These are phyloP conservation scores for Anoplopoma fimbria DNA, from an alignment of 2,113 vertebrate species.

Conservation along the genomic window DNA sequence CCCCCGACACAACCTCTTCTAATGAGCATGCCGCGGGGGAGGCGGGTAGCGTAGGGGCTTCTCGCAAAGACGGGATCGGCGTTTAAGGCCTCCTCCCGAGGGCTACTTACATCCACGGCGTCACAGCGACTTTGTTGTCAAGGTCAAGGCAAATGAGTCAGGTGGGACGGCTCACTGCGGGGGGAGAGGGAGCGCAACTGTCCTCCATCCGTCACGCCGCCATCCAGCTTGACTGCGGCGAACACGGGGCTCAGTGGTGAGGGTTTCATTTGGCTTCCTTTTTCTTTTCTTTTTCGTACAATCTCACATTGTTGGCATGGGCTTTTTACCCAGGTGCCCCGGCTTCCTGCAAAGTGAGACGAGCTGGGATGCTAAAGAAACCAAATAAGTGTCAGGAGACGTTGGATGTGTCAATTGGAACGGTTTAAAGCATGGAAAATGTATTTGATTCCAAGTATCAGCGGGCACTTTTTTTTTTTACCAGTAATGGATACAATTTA, in stretches of 20 bases:
- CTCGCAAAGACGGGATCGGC: conserved; percentile 37
- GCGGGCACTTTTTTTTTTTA: neutral
- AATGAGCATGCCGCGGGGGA: conserved; percentile 65
- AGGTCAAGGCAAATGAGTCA: conserved; percentile 81
- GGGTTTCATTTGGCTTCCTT: neutral
- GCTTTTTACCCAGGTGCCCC: conserved; percentile 8
- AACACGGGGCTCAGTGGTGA: neutral
- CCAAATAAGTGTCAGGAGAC: too few species aligned
- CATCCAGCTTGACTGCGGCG: neutral
- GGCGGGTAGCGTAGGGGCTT: conserved; percentile 14
- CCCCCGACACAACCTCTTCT: conserved; percentile 55
- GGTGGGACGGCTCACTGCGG: conserved; percentile 69
- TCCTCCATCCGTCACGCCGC: conserved; percentile 56
- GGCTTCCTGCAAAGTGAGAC: conserved; percentile 10
- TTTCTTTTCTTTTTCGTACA: neutral
- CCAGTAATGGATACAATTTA: too few species aligned
- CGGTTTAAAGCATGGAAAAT: neutral
- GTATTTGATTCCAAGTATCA: neutral
- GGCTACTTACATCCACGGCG: conserved; percentile 65
- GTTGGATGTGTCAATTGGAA: neutral
- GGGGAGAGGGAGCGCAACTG: conserved; percentile 42
- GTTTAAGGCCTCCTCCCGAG: conserved; percentile 59
- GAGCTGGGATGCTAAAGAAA: neutral
- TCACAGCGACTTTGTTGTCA: conserved; percentile 67
- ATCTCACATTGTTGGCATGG: neutral